Conservation (phyloP, 2,888 invertebrate genomes). For the Oxyteleia sp. region DNA sequence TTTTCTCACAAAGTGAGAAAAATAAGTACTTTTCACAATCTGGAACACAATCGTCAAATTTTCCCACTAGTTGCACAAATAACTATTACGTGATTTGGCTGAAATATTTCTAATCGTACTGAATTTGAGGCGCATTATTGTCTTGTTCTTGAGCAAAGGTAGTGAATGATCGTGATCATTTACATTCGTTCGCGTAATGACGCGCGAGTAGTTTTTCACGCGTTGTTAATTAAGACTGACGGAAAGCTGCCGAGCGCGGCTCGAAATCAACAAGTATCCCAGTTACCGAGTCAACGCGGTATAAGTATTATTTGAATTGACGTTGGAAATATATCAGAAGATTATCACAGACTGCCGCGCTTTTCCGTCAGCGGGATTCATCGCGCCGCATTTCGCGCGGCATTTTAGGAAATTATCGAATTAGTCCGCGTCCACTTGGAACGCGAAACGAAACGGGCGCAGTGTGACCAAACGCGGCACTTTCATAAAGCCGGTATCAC, state of each 20-base stretch:
- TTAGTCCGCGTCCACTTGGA: constrained; percentile 41
- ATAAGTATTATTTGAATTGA: constrained; percentile 69
- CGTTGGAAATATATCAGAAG: constrained; percentile 69
- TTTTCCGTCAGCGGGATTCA: constrained; percentile 53
- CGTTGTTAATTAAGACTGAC: constrained; percentile 61
- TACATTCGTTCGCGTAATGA: constrained; percentile 48
- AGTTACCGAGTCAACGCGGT: constrained; percentile 53
- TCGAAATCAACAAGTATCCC: constrained; percentile 69
- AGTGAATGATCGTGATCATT: constrained; percentile 34
- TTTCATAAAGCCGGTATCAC: constrained; percentile 7
- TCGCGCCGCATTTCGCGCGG: constrained; percentile 41
- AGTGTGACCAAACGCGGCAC: not conserved
- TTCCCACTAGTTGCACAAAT: too few species aligned
- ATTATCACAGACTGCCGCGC: constrained; percentile 53
- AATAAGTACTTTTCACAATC: too few species aligned
- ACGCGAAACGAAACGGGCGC: constrained; percentile 17
- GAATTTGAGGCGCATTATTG: not conserved
- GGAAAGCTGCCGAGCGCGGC: constrained; percentile 43
- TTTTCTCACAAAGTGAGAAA: too few species aligned
- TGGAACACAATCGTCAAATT: too few species aligned
- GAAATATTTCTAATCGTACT: not conserved
- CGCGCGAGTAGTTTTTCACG: constrained; percentile 38
- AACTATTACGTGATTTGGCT: too few species aligned
- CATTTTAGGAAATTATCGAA: constrained; percentile 57
- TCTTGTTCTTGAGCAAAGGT: not conserved